phyloP scores from a whole-genome alignment of 2,888 invertebrate genomes.

The Lochmaea crataegi region DNA sequence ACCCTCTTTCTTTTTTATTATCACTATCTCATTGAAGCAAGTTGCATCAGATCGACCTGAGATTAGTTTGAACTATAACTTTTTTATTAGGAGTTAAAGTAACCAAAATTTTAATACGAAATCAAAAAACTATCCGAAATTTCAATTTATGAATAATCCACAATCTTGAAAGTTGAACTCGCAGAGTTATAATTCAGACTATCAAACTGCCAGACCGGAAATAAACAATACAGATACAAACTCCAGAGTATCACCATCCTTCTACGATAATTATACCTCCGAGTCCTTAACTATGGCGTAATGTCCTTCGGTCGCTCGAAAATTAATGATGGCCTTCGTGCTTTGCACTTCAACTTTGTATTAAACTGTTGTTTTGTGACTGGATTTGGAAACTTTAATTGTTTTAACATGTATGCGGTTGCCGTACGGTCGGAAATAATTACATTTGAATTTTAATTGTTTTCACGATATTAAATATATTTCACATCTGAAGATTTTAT shows the following conservation, averaged over 20 bases:
- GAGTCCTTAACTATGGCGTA: slow-evolving; percentile 59
- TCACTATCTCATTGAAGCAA: no score
- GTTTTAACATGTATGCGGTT: slow-evolving; percentile 51
- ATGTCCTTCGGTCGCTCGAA: slow-evolving; percentile 57
- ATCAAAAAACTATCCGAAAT: no score
- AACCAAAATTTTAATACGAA: no score
- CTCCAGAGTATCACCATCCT: slow-evolving; percentile 52
- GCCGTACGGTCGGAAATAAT: slow-evolving; percentile 38
- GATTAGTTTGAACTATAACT: no score
- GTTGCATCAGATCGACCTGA: no score
- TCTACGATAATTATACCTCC: slow-evolving; percentile 59
- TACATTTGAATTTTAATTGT: slow-evolving; percentile 27
- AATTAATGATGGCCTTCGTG: slow-evolving; percentile 56
- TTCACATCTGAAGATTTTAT: no score
- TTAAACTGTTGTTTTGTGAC: slow-evolving; percentile 47
- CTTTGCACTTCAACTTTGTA: slow-evolving; percentile 55
- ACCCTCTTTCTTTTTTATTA: no score
- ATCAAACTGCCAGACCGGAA: neutral
- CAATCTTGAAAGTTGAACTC: neutral
- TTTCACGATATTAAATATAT: slow-evolving; percentile 13
- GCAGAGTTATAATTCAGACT: neutral
- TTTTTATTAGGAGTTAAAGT: no score
- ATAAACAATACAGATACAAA: neutral
- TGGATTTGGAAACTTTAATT: slow-evolving; percentile 47
- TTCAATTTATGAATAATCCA: no score